A percentile compares a stretch with the other conserved stretches of the same genome.
These are phyloP conservation scores for Conomelus anceps DNA, from an alignment of 2,888 invertebrate genomes.

Conservation along the genomic window DNA sequence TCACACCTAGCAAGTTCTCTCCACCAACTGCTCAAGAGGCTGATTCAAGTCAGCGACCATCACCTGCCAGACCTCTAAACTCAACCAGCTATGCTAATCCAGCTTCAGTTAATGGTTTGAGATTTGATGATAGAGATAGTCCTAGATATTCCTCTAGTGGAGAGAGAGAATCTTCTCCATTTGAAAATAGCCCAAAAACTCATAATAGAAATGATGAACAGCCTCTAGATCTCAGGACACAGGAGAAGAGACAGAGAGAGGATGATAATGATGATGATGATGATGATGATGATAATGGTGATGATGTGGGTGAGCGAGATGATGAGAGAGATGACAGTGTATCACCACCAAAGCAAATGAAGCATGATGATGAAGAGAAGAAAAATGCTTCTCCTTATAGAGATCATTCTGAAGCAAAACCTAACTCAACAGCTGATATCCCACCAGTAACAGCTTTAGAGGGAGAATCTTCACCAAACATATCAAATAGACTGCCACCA, in stretches of 20 bases:
- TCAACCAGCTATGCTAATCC: slow-evolving; percentile 28
- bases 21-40: slow-evolving; percentile 62
- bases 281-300: too few relatives aligned
- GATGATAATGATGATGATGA: neutral
- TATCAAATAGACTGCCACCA: slow-evolving; percentile 44
- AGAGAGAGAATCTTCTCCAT: slow-evolving; percentile 10
- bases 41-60: slow-evolving; percentile 54
- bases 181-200: neutral
- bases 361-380: neutral
- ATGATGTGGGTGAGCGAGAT: neutral
- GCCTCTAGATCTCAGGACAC: slow-evolving; percentile 67
- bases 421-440: neutral
- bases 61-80: slow-evolving; percentile 55
- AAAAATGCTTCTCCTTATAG: slow-evolving; percentile 17
- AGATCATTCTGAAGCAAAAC: neutral
- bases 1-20: slow-evolving; percentile 49
- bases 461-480: slow-evolving; percentile 36
- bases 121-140: slow-evolving; percentile 39
- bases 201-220: slow-evolving; percentile 48
- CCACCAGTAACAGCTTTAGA: slow-evolving; percentile 18
- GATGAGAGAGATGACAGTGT: neutral
- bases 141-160: slow-evolving; percentile 23
- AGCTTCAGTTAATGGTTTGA: slow-evolving; percentile 41
- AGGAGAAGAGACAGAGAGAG: slow-evolving; percentile 43
- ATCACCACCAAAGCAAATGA: slow-evolving; percentile 5